A percentile compares a stretch with the other conserved stretches of the same genome.
Conservation (phyloP, 2,888 invertebrate species). For the Ommatoiulus sabulosus region DNA sequence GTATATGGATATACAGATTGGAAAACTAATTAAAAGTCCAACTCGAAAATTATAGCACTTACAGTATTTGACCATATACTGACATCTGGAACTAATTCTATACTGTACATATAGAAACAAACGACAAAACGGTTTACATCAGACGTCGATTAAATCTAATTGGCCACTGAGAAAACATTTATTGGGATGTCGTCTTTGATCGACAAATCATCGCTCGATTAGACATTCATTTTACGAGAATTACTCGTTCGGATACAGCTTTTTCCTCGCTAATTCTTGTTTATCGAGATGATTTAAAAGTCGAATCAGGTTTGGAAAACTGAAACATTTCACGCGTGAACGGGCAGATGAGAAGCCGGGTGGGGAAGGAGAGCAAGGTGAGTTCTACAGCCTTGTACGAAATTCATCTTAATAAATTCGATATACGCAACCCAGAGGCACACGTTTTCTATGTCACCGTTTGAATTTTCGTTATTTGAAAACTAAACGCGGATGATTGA, state of each 20-base stretch:
- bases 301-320: slow-evolving; percentile 17
- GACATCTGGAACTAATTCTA: no score
- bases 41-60: no score
- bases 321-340: background rate
- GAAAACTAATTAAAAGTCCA: no score
- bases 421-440: slow-evolving; percentile 42
- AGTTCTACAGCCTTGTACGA: slow-evolving; percentile 31
- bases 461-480: background rate
- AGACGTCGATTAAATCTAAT: no score
- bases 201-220: no score
- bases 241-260: background rate
- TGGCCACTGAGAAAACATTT: no score
- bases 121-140: no score
- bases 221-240: background rate
- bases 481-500: slow-evolving; percentile 30
- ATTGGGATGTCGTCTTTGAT: no score
- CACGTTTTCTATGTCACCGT: slow-evolving; percentile 2
- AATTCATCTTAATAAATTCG: background rate
- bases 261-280: background rate
- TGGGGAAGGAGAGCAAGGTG: slow-evolving; percentile 38
- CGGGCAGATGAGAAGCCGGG: slow-evolving; percentile 6
- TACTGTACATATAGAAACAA: no score
- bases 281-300: background rate
- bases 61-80: no score
- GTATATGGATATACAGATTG: no score